Conservation (phyloP, 92 coral and sea anemone genomes). For the Chrysogorgia sp. region DNA sequence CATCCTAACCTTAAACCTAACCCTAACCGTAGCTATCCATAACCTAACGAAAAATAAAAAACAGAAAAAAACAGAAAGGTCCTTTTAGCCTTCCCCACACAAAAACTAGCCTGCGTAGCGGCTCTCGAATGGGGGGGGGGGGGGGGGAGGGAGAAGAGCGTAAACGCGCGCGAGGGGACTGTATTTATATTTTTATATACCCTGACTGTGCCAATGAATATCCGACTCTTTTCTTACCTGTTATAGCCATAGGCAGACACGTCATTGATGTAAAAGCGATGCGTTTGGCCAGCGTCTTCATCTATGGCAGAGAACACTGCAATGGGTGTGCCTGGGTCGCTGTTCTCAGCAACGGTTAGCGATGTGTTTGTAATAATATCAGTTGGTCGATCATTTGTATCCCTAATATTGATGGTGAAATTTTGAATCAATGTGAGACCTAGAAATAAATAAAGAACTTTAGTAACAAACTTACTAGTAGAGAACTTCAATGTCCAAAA, state of each 20-base stretch:
- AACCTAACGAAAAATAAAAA: too few relatives aligned
- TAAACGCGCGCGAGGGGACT: too few relatives aligned
- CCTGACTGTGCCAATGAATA: background rate
- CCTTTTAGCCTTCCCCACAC: too few relatives aligned
- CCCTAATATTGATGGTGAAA: conserved; percentile 42
- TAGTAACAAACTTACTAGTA: background rate
- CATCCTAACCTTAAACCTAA: too few relatives aligned
- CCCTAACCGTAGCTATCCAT: too few relatives aligned
- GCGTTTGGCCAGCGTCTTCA: conserved; percentile 47
- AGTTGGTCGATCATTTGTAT: conserved; percentile 28
- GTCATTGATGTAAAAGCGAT: conserved; percentile 27
- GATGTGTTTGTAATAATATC: conserved; percentile 9
- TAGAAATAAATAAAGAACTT: background rate
- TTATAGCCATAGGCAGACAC: conserved; percentile 11
- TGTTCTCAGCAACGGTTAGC: conserved; percentile 20
- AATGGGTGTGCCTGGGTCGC: conserved; percentile 22
- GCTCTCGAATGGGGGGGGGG: too few relatives aligned
- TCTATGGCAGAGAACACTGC: conserved; percentile 27
- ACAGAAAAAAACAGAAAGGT: too few relatives aligned
- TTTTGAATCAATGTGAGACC: conserved; percentile 59
- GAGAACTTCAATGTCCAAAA: too few relatives aligned
- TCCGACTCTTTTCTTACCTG: conserved; percentile 3
- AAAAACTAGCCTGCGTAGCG: too few relatives aligned
- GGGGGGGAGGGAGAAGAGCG: too few relatives aligned
- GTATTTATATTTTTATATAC: too few relatives aligned